Evolutionary conservation across 2,888 invertebrate species (phyloP), one percentile per base, ranked within the genome.

Genomic region (Slavum lentiscoides): DNA sequence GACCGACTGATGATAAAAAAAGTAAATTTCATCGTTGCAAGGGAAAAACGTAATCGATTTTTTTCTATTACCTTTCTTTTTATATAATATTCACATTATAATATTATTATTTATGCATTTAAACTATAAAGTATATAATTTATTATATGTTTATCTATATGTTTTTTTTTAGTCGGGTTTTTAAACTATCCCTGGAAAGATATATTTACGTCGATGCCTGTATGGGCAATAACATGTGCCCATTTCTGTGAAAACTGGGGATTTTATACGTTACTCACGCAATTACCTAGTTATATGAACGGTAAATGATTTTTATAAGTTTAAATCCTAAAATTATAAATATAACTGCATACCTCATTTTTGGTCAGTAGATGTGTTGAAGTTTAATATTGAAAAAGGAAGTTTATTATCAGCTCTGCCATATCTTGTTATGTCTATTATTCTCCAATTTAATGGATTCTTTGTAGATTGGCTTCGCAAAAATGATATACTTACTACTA

Each of bases 171-270:
- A 58, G 75, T n/a, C 59, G 39, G 69, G 17, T 43, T 80, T 70
- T 39, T 23, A 19, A 8, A 80, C 13, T 80, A 80, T 86, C 95
- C 95, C 0, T 95, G 95, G 95, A 89, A 88, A 81, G 88, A 89
- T 3, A 93, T 95, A 85, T 87, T 94, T 72, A 90, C 89, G 0
- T 95, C 94, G 0, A 88, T 89, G 75, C 91, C 94, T 0, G 93
- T 95, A 17, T 95, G 94, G 92, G 94, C 94, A 0, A 93, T 95
- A 61, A 90, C 93, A 0, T 89, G 91, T 74, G 93, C 94, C 1
- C 94, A 95, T 86, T 94, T 94, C 87, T 83, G 82, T 37, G 94
- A 95, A 86, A 94, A 94, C 87, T 95, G 95, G 95, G 95, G 95
- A 7, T 94, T 94, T 87, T 95, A 95, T 85, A 95, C 94, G 0